phyloP scores from a whole-genome alignment of 2,888 invertebrate genomes.

The Fragum sueziense region DNA sequence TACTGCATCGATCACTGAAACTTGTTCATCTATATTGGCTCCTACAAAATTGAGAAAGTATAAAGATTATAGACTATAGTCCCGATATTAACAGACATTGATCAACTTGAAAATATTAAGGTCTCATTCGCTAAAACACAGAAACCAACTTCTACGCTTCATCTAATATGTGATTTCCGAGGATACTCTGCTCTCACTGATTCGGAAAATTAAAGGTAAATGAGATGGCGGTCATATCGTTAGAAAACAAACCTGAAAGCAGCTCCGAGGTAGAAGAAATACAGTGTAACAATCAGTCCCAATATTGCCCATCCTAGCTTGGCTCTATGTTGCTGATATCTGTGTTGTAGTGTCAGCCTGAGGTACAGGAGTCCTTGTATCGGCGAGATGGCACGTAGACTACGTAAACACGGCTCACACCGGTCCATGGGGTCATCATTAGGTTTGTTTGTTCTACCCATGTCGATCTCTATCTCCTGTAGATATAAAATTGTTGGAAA shows the following conservation, averaged over 20 bases:
- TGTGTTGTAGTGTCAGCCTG: constrained; percentile 45
- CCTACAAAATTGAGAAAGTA: no score
- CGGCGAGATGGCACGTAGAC: constrained; percentile 37
- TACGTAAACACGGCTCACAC: constrained; percentile 26
- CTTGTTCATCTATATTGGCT: no score
- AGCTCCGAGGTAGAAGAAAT: constrained; percentile 37
- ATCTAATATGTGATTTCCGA: neutral
- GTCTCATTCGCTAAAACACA: no score
- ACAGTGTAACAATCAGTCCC: constrained; percentile 18
- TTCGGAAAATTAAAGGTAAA: neutral
- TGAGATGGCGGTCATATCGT: no score
- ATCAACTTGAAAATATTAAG: no score
- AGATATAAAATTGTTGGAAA: no score
- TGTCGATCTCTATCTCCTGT: constrained; percentile 52
- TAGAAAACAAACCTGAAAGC: constrained; percentile 43
- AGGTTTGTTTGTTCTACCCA: constrained; percentile 24
- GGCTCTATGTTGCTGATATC: constrained; percentile 25
- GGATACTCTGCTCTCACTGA: neutral
- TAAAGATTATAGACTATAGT: no score
- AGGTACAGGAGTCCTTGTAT: constrained; percentile 50
- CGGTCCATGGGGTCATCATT: constrained; percentile 41
- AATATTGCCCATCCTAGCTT: constrained; percentile 30
- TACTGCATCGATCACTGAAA: no score
- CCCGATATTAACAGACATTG: no score
- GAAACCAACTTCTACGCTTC: neutral